A percentile compares a stretch with the other conserved stretches of the same genome.
Conservation (phyloP, 2,888 invertebrate species). For the Chrysomela aeneicollis region DNA sequence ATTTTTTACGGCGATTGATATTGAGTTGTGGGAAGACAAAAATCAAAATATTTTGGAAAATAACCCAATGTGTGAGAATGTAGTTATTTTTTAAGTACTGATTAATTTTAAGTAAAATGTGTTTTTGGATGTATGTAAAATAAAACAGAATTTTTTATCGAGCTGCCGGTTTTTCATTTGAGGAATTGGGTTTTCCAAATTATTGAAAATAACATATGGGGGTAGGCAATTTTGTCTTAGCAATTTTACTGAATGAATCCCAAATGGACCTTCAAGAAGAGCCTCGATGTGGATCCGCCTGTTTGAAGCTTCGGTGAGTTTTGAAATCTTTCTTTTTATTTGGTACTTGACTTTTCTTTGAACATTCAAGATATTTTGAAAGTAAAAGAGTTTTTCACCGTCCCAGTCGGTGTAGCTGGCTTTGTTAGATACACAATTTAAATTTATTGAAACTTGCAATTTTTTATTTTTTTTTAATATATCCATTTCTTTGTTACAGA, state of each 20-base stretch:
- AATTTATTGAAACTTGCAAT: too few species aligned
- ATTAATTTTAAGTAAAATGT: slow-evolving; percentile 43
- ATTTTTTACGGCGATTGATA: slow-evolving; percentile 15
- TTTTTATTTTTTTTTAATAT: too few species aligned
- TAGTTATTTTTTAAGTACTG: slow-evolving; percentile 39
- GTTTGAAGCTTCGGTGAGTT: background rate
- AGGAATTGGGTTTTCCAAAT: slow-evolving; percentile 6
- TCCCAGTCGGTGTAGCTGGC: slow-evolving; percentile 41
- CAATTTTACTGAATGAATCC: background rate
- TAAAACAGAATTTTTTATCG: slow-evolving; percentile 38
- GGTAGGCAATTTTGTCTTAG: background rate
- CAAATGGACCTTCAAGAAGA: background rate
- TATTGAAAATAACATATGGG: background rate
- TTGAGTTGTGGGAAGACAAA: slow-evolving; percentile 9
- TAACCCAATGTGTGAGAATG: slow-evolving; percentile 9
- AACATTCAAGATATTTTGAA: background rate
- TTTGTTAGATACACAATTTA: too few species aligned
- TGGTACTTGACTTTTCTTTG: too few species aligned
- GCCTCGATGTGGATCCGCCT: background rate
- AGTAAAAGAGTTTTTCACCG: slow-evolving; percentile 34
- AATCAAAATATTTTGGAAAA: slow-evolving; percentile 14
- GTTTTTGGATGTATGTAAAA: slow-evolving; percentile 39
- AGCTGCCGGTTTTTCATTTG: slow-evolving; percentile 33
- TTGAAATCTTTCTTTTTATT: too few species aligned
- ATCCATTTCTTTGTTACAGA: slow-evolving; percentile 14